Evolutionary conservation across 2,797 vertebrate species (phyloP), one percentile per base, ranked within the genome.

Genomic region (Paratrypauchen microcephalus): DNA sequence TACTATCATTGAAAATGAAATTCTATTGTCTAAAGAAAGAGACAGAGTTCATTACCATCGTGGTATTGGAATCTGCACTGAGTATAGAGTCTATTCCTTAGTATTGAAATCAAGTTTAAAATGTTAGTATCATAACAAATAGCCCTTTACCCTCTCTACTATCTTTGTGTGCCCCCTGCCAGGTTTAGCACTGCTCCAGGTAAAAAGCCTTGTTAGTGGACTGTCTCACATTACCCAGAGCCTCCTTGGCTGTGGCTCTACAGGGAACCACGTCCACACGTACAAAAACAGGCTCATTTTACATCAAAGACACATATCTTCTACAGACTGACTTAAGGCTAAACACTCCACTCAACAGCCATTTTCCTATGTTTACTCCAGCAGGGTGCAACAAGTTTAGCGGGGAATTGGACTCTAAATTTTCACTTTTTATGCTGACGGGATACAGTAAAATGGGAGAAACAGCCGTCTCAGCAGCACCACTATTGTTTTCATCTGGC

Each of bases 271-370:
- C 81, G 83, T 90, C 85, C 61, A 60, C 83, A 83, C 85, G 84
- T 90, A 89, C n/a, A 88, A 92, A 90, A 93, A 92, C 84, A 92
- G 91, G 83, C 88, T 93, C 77, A 65, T 74, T 91, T 92, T 90
- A 91, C 88, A 78, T 71, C 78, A 77, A 88, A 90, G 72, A 78
- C 76, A 12, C 55, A 72, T 54, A 66, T 81, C 68, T 73, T 21
- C 69, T 66, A 67, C 79, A 65, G 48, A 76, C 75, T 78, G 65
- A 68, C 56, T 77, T 50, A 9, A 30, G 57, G 54, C 30, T 67
- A 67, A 67, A 67, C 65, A 56, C 65, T 83, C 16, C 60, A 59
- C 28, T 66, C 30, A 47, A 36, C 65, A 12, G 2, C 50, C 67
- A 15, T 68, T 60, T 73, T 80, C 56, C 60, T 78, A 69, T 71